Evolutionary conservation across 2,888 invertebrate genomes (phyloP).

Genomic region (Patella ulyssiponensis): DNA sequence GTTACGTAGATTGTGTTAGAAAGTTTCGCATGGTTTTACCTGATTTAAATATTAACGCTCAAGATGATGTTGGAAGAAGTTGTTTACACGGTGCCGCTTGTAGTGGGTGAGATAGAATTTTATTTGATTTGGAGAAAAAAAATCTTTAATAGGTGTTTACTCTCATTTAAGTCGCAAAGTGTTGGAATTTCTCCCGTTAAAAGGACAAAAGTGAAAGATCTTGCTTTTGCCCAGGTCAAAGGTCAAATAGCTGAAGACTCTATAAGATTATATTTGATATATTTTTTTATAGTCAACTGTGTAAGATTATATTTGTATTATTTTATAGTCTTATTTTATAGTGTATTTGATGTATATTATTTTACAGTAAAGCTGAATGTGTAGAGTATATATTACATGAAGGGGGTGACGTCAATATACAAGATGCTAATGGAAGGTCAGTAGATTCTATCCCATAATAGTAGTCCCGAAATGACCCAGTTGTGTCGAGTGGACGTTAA

Average conservation of each 20-base stretch:
- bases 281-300: too few relatives aligned
- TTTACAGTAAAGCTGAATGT: conserved; percentile 76
- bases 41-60: conserved; percentile 75
- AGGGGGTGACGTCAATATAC: conserved; percentile 76
- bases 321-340: too few relatives aligned
- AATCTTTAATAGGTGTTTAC: not conserved
- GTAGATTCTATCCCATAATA: conserved; percentile 9
- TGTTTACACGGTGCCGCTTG: conserved; percentile 79
- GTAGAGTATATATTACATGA: conserved; percentile 77
- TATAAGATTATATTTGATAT: too few relatives aligned
- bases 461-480: too few relatives aligned
- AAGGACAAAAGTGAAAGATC: too few relatives aligned
- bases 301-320: too few relatives aligned
- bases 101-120: conserved; percentile 72
- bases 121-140: too few relatives aligned
- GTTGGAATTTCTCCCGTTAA: too few relatives aligned
- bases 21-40: conserved; percentile 62
- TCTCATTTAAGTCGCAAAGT: not conserved
- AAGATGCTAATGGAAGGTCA: conserved; percentile 75
- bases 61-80: conserved; percentile 77
- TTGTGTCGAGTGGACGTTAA: too few relatives aligned
- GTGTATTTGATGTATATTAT: not conserved
- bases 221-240: too few relatives aligned
- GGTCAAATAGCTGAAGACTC: too few relatives aligned
- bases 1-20: conserved; percentile 78